These are phyloP conservation scores for Cyclura pinguis DNA, from an alignment of 2,797 vertebrate genomes.

Conservation along the genomic window DNA sequence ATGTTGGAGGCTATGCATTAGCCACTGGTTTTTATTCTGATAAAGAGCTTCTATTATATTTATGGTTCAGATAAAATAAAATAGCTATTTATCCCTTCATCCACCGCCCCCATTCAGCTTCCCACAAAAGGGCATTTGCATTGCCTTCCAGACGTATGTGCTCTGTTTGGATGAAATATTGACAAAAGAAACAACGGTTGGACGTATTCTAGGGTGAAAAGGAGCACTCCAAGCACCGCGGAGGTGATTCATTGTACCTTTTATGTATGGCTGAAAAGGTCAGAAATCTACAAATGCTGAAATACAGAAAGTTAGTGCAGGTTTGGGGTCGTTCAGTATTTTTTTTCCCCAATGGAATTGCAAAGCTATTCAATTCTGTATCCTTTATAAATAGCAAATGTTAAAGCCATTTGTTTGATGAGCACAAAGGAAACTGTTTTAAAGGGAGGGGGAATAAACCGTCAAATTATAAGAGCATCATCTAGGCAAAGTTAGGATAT, in stretches of 20 bases:
- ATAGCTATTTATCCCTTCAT: not conserved
- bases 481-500: not conserved
- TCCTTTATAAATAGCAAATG: slow-evolving; percentile 15
- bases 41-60: slow-evolving; percentile 20
- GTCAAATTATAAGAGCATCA: not conserved
- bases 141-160: not conserved
- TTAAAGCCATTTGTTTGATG: not conserved
- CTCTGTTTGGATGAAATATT: slow-evolving; percentile 46
- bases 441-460: not conserved
- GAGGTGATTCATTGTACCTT: slow-evolving; percentile 62
- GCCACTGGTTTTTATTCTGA: not conserved
- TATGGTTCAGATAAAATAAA: slow-evolving; percentile 13
- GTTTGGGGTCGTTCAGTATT: slow-evolving; percentile 23
- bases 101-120: not conserved
- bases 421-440: not conserved
- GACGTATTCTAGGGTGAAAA: slow-evolving; percentile 48
- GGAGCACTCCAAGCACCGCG: slow-evolving; percentile 42
- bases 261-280: slow-evolving; percentile 51
- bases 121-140: slow-evolving; percentile 12
- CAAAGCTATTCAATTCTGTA: slow-evolving; percentile 1
- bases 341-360: not conserved
- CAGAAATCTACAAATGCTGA: slow-evolving; percentile 52
- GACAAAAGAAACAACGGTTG: slow-evolving; percentile 25
- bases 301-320: slow-evolving; percentile 13
- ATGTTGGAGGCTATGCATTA: not conserved